Evolutionary conservation across 2,888 invertebrate species (phyloP).

Genomic region (Mythimna ferrago): DNA sequence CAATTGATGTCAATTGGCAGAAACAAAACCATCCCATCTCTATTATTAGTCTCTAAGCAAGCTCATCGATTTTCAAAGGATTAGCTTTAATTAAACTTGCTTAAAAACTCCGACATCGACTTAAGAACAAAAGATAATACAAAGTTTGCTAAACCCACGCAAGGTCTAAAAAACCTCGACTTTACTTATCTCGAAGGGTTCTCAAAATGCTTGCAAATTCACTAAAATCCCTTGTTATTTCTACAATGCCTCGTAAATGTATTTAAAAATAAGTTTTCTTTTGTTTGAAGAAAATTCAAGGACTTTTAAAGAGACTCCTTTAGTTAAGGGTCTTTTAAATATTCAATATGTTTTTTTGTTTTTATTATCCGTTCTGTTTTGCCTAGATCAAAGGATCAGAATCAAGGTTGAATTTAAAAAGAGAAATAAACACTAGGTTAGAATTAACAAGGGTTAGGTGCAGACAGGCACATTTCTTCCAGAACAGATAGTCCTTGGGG

Average conservation of each 20-base stretch:
- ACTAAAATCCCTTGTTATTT: constrained; percentile 41
- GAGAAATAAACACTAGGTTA: background rate
- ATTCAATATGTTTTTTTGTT: constrained; percentile 9
- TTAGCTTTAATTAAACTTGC: constrained; percentile 17
- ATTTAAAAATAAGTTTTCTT: constrained; percentile 20
- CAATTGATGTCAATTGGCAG: background rate
- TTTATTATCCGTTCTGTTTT: constrained; percentile 15
- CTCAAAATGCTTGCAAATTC: constrained; percentile 34
- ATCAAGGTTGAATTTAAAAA: background rate
- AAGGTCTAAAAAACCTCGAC: constrained; percentile 10
- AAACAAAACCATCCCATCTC: background rate
- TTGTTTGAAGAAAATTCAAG: constrained; percentile 12
- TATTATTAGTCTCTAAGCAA: constrained; percentile 1
- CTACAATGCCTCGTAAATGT: constrained; percentile 10
- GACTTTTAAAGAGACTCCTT: constrained; percentile 10
- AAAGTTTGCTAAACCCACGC: constrained; percentile 39
- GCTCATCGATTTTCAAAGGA: constrained; percentile 15
- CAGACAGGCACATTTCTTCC: too few species aligned
- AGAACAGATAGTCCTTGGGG: too few species aligned
- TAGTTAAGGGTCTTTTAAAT: constrained; percentile 14
- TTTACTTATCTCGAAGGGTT: constrained; percentile 10
- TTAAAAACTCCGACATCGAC: constrained; percentile 12
- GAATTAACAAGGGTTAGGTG: background rate
- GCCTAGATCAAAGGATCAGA: background rate
- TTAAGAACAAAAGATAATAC: constrained; percentile 12